Base-by-base conservation (phyloP, 2,797 vertebrate species). In the Mormyrus proboscirostris region DNA sequence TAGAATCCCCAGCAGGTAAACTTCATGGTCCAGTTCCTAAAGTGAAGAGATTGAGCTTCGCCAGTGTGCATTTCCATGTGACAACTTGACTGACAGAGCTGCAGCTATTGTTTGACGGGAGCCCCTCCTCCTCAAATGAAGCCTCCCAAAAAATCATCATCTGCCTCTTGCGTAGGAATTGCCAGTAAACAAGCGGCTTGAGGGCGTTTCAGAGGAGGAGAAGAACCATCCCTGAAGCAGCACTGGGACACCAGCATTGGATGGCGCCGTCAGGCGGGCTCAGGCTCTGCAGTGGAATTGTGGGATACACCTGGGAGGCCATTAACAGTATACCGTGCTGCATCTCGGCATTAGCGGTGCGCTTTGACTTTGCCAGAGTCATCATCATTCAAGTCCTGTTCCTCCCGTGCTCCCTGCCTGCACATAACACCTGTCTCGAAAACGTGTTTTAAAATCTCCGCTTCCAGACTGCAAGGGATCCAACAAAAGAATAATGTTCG, bases 351-450 rank as follows among this genome's bases (percentile, higher is more conserved):
- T 86, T 86, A 55, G 33, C 5, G 29, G 22, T 41, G 29, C 14
- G 85, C 85, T 86, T 86, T 86, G 85, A 86, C 85, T 86, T 86
- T 86, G 50, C 25, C 10, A 41, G 85, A 55, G 51, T 55, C 50
- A 55, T 86, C 85, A n/a, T 57, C 25, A 25, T 55, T 86, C 51
- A 86, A 86, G 50, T 16, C 9, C 25, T 8, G 84, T 86, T 57
- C 51, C 47, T 14, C n/a, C 44, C 7, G 44, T 25, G 79, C 79
- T 86, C 51, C 85, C 49, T n/a, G 14, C 16, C 85, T 16, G 50
- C 33, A 38, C 22, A n/a, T 33, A 86, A 51, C 83, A 85, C 82
- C 22, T 55, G 50, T 38, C 50, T 55, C 50, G 16, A 12, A 12
- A 86, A 29, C 10, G 3, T 29, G 85, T 41, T 44, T 41, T 16